Evolutionary conservation across 2,113 vertebrate genomes (phyloP).

Genomic region (Tetrao urogallus): DNA sequence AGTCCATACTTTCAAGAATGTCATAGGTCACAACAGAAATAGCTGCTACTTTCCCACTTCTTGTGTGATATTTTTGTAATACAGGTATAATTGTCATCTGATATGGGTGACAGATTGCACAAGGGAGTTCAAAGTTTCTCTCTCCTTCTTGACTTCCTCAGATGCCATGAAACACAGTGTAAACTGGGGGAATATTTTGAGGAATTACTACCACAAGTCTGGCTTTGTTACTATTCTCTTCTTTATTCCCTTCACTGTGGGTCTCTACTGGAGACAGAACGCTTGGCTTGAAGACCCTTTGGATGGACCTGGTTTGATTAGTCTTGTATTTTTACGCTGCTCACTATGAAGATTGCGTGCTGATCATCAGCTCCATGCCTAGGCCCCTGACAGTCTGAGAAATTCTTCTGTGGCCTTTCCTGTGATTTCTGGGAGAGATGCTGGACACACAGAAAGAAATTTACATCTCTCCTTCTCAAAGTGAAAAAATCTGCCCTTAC

Average conservation of each 20-base stretch:
- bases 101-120: background rate
- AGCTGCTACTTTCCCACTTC: background rate
- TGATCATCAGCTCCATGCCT: background rate
- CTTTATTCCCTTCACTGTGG: background rate
- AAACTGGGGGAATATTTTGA: background rate
- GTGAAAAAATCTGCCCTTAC: background rate
- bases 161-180: background rate
- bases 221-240: background rate
- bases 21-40: background rate
- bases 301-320: background rate
- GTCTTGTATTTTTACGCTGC: background rate
- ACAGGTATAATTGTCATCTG: background rate
- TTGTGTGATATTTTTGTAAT: background rate
- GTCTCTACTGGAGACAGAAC: background rate
- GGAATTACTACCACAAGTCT: background rate
- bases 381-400: background rate
- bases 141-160: background rate
- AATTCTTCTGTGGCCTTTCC: background rate
- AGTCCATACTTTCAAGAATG: background rate
- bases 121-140: background rate
- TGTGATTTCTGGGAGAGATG: background rate
- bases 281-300: background rate
- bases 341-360: accelerated
- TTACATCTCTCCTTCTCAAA: background rate
- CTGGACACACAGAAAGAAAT: background rate